Conservation (phyloP, 2,797 vertebrate species). For the Aselliscus stoliczkanus region DNA sequence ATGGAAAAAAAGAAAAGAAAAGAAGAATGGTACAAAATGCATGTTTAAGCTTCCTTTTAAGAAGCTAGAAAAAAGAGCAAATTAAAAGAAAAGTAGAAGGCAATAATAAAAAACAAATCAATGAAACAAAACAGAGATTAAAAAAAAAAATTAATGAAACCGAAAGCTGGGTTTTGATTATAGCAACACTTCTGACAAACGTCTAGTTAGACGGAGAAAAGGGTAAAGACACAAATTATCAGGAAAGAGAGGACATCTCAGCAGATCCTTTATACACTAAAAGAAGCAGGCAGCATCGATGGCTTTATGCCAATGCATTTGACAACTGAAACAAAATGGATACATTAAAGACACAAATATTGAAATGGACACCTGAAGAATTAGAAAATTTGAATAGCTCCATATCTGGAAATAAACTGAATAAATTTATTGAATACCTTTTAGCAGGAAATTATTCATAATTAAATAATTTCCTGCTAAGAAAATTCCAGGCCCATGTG, state of each 20-base stretch:
- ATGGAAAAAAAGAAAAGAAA: no score
- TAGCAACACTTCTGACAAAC: neutral
- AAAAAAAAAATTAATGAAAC: neutral
- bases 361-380: neutral
- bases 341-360: neutral
- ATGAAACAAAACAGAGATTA: neutral
- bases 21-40: neutral
- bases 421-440: neutral
- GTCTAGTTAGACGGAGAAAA: neutral
- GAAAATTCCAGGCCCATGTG: neutral
- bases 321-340: neutral
- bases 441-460: neutral
- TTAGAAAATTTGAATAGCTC: neutral
- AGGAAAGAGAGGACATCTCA: neutral
- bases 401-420: neutral
- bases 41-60: neutral
- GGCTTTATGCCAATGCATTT: neutral
- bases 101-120: neutral
- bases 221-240: neutral
- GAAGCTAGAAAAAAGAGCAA: neutral
- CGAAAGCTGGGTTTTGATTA: neutral
- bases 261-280: neutral
- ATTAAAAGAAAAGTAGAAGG: neutral
- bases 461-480: neutral
- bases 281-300: neutral